These are phyloP conservation scores for Hanleya hanleyi DNA, from an alignment of 2,888 invertebrate species.

Conservation along the genomic window DNA sequence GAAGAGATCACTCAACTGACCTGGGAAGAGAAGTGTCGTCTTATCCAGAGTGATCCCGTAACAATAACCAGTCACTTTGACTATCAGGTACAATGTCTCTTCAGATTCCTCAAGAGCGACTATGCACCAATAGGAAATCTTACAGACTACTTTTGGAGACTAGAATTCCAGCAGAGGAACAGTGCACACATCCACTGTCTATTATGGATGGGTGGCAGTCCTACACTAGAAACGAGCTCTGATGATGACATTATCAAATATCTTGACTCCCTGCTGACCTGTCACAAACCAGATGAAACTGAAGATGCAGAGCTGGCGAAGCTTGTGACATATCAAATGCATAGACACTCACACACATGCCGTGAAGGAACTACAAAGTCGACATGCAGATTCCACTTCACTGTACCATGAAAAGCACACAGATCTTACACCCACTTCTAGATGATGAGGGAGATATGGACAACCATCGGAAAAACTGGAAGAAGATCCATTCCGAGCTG, in stretches of 20 bases:
- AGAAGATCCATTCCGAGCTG: background rate
- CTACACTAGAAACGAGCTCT: background rate
- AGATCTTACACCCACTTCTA: background rate
- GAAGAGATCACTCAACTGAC: constrained; percentile 3
- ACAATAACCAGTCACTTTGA: constrained; percentile 7
- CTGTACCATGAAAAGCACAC: background rate
- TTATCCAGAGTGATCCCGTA: constrained; percentile 8
- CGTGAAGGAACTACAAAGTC: background rate
- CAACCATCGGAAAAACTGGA: background rate
- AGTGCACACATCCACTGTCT: background rate
- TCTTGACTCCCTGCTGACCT: background rate
- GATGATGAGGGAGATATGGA: background rate
- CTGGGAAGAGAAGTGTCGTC: constrained; percentile 5
- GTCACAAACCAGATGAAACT: background rate
- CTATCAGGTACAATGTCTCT: background rate
- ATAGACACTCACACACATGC: constrained; percentile 4
- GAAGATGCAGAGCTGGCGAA: background rate
- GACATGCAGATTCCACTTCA: background rate
- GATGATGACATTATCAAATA: background rate
- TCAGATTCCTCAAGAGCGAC: background rate
- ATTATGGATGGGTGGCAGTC: background rate
- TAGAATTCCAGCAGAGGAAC: constrained; percentile 13
- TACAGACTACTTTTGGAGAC: constrained; percentile 2
- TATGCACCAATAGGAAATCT: background rate
- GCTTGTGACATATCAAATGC: background rate